These are phyloP conservation scores for Eupithecia vulgata DNA, from an alignment of 2,888 invertebrate species.

Conservation along the genomic window DNA sequence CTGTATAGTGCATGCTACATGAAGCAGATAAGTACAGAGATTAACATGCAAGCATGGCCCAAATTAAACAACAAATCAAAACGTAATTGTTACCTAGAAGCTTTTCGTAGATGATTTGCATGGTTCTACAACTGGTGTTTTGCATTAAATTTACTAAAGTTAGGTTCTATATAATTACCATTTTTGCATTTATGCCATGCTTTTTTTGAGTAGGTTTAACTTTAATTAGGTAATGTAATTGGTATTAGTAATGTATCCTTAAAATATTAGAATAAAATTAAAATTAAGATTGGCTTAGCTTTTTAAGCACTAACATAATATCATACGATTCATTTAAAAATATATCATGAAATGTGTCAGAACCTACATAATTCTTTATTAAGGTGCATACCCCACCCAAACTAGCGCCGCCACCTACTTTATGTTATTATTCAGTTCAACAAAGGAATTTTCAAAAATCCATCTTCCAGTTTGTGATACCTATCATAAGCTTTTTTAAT, in stretches of 20 bases:
- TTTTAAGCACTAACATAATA: background rate
- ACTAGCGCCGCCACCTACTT: no score
- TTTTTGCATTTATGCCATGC: background rate
- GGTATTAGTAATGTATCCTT: background rate
- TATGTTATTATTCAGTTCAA: no score
- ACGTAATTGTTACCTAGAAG: background rate
- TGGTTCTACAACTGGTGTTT: background rate
- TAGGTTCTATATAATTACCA: background rate
- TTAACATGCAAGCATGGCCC: background rate
- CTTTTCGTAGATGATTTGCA: background rate
- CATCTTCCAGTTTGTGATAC: no score
- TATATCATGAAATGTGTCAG: no score
- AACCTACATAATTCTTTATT: no score
- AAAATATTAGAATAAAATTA: background rate
- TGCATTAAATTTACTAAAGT: background rate
- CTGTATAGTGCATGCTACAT: conserved; percentile 1
- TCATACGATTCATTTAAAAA: no score
- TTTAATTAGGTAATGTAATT: background rate
- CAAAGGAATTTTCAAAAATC: no score
- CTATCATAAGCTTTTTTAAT: no score
- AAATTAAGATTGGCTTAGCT: background rate
- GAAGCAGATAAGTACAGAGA: background rate
- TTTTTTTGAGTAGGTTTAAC: background rate
- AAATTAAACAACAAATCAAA: conserved; percentile 5
- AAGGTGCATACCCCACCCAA: no score